These are phyloP conservation scores for Antheraea yamamai DNA, from an alignment of 2,888 invertebrate genomes.

Conservation along the genomic window DNA sequence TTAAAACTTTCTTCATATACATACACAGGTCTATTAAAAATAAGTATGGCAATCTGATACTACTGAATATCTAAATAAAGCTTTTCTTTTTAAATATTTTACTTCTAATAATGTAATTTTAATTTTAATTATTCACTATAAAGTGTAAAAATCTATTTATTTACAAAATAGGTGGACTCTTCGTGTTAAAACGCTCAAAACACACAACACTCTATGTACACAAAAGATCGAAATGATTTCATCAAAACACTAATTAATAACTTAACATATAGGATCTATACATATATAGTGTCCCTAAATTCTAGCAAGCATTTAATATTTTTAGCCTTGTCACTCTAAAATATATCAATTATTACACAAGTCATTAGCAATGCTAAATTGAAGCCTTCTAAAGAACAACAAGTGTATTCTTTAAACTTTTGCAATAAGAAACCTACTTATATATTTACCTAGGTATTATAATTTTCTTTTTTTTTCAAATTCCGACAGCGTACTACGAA, in stretches of 20 bases:
- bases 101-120: conserved; percentile 51
- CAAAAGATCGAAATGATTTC: conserved; percentile 35
- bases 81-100: conserved; percentile 55
- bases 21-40: conserved; percentile 24
- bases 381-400: not conserved
- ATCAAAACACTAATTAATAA: conserved; percentile 20
- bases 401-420: not conserved
- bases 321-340: not conserved
- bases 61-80: conserved; percentile 72
- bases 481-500: too few species aligned
- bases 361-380: not conserved
- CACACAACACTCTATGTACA: conserved; percentile 65
- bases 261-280: not conserved
- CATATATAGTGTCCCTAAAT: not conserved
- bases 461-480: too few species aligned
- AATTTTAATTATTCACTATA: conserved; percentile 51
- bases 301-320: not conserved
- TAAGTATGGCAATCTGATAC: conserved; percentile 69
- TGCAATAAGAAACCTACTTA: not conserved
- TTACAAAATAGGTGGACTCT: conserved; percentile 82
- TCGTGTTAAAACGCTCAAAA: conserved; percentile 72
- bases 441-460: too few species aligned
- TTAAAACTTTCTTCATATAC: conserved; percentile 17
- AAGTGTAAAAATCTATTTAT: conserved; percentile 78
- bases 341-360: not conserved